Conservation (phyloP, 2,888 invertebrate species). For the Esperia sulphurella region DNA sequence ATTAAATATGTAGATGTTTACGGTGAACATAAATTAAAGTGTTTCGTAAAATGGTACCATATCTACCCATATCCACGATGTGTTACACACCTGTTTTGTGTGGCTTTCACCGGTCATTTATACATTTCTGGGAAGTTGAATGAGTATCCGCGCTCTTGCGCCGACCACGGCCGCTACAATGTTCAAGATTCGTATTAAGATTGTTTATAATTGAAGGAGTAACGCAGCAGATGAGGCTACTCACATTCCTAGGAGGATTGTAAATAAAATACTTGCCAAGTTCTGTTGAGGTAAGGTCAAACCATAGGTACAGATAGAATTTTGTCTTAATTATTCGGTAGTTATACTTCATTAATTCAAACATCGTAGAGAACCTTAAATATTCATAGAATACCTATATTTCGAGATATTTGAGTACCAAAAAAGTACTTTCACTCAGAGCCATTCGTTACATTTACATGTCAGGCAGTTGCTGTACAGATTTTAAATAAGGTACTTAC, state of each 20-base stretch:
- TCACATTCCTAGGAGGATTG: slow-evolving; percentile 7
- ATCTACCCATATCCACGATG: slow-evolving; percentile 40
- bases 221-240: slow-evolving; percentile 8
- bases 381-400: too few species aligned
- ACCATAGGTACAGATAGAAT: too few species aligned
- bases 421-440: too few species aligned
- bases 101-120: slow-evolving; percentile 57
- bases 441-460: too few species aligned
- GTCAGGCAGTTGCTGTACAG: too few species aligned
- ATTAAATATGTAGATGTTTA: slow-evolving; percentile 8
- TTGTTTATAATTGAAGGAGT: slow-evolving; percentile 19
- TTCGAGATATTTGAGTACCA: too few species aligned
- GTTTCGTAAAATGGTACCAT: slow-evolving; percentile 29
- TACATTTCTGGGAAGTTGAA: slow-evolving; percentile 60
- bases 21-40: slow-evolving; percentile 19
- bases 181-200: slow-evolving; percentile 33
- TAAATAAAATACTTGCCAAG: too few species aligned
- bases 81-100: slow-evolving; percentile 50
- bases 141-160: slow-evolving; percentile 29
- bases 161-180: slow-evolving; percentile 19
- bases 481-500: too few species aligned
- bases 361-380: too few species aligned
- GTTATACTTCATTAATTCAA: too few species aligned
- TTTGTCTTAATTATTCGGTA: too few species aligned
- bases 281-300: too few species aligned